Percentiles rank a stretch among this genome's conserved stretches.
Conservation (phyloP, 2,888 invertebrate species). For the Dryobota labecula region DNA sequence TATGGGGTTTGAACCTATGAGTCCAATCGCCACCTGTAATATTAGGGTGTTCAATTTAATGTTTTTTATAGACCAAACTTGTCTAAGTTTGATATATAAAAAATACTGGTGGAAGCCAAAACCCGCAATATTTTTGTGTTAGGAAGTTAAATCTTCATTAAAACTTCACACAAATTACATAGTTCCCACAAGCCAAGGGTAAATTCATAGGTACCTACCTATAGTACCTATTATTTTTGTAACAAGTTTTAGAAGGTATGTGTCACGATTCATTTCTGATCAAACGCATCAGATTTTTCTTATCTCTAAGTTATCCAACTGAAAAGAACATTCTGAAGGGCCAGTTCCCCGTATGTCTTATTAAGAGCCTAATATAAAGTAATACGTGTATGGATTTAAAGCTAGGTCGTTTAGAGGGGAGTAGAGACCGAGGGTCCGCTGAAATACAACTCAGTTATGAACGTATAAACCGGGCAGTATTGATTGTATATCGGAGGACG, state of each 20-base stretch:
- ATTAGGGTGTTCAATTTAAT: neutral
- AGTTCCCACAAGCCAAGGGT: neutral
- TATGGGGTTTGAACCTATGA: neutral
- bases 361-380: conserved; percentile 45
- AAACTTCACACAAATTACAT: neutral
- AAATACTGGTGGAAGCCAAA: neutral
- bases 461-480: conserved; percentile 73
- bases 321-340: neutral
- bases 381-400: conserved; percentile 47
- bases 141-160: neutral
- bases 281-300: neutral
- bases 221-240: neutral
- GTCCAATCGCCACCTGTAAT: neutral
- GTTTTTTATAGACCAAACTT: neutral
- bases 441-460: conserved; percentile 76
- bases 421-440: conserved; percentile 36
- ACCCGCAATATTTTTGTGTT: neutral
- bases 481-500: conserved; percentile 68
- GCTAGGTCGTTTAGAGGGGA: conserved; percentile 23
- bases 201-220: no score
- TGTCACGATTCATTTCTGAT: neutral
- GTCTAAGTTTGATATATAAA: neutral
- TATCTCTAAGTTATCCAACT: no score
- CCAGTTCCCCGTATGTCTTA: neutral
- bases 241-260: neutral